phyloP scores from a whole-genome alignment of 2,113 vertebrate species.

The Hippolais icterina region DNA sequence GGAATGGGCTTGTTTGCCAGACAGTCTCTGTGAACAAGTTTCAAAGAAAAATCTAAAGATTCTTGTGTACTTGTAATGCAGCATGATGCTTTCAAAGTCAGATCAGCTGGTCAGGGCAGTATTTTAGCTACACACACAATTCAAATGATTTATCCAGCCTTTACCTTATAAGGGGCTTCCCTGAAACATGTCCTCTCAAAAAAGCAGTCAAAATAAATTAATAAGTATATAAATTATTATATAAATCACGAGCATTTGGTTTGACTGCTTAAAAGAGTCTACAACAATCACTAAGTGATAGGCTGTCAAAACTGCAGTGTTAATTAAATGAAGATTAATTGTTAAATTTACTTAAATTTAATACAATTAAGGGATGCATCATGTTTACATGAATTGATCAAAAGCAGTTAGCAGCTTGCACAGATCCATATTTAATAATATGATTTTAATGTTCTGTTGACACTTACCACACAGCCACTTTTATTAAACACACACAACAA shows the following conservation, averaged over 20 bases:
- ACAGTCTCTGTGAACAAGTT: neutral
- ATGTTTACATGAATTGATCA: neutral
- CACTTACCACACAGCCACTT: neutral
- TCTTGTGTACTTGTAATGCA: neutral
- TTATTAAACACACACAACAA: neutral
- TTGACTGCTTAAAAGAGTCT: neutral
- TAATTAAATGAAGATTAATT: conserved; percentile 41
- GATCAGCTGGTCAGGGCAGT: neutral
- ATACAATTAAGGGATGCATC: neutral
- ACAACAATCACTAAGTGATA: neutral
- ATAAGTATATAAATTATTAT: neutral
- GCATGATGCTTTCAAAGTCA: neutral
- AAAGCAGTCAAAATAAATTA: neutral
- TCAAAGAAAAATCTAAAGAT: conserved; percentile 13
- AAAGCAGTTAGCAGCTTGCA: neutral
- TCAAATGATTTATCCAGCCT: neutral
- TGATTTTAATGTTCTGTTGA: neutral
- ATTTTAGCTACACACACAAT: neutral
- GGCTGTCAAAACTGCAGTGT: neutral
- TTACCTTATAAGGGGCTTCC: neutral
- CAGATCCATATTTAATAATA: conserved; percentile 30
- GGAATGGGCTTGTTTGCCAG: neutral
- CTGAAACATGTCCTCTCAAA: neutral
- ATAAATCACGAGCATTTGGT: neutral
- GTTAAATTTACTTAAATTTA: conserved; percentile 29